Percentiles rank a stretch among this genome's conserved stretches.
Conservation (phyloP, 2,113 vertebrate species). For the Oreocharis arfaki region DNA sequence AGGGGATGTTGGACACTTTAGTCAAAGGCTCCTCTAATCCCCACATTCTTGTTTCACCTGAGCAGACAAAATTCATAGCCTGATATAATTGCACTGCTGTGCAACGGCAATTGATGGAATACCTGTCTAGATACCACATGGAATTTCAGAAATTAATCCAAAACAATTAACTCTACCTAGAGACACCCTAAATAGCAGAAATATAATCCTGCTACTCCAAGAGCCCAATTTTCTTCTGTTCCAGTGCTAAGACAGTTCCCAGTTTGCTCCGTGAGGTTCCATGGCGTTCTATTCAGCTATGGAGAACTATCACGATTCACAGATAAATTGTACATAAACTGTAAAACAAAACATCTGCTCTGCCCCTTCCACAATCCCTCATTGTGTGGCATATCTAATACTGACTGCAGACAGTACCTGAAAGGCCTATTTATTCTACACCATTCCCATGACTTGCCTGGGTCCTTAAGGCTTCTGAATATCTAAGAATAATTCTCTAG, state of each 20-base stretch:
- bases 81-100: not conserved
- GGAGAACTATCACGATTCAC: not conserved
- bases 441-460: not conserved
- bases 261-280: not conserved
- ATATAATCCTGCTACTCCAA: not conserved
- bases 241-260: not conserved
- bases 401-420: not conserved
- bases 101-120: not conserved
- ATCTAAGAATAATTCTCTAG: not conserved
- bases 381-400: not conserved
- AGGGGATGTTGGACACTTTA: not conserved
- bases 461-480: not conserved
- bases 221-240: not conserved
- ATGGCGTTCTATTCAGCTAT: not conserved
- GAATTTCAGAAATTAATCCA: conserved; percentile 1
- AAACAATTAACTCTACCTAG: not conserved
- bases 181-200: not conserved
- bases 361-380: not conserved
- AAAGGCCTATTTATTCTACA: not conserved
- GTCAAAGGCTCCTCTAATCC: not conserved
- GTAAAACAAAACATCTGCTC: not conserved
- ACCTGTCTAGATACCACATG: not conserved
- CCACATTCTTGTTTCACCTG: not conserved
- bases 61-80: not conserved
- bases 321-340: not conserved